These are phyloP conservation scores for Pachymerium ferrugineum DNA, from an alignment of 2,888 invertebrate genomes.

Conservation along the genomic window DNA sequence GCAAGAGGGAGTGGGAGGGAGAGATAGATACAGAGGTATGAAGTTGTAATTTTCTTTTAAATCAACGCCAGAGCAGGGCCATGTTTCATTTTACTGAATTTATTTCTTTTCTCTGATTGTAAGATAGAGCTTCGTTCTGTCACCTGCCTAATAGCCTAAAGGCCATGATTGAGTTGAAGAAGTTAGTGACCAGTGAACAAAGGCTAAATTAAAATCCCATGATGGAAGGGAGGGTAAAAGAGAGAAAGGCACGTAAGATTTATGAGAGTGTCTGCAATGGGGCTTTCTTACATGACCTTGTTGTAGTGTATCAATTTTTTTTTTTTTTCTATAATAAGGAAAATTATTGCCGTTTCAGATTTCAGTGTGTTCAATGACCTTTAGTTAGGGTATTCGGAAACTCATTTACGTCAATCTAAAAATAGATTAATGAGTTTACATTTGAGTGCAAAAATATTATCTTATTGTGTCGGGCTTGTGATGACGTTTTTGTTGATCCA, in stretches of 20 bases:
- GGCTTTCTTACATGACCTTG: neutral
- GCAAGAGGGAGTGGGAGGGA: neutral
- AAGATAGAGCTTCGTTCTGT: slow-evolving; percentile 2
- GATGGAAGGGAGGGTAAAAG: slow-evolving; percentile 6
- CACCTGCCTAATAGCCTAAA: slow-evolving; percentile 5
- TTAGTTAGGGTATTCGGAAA: too few relatives aligned
- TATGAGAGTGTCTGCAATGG: neutral
- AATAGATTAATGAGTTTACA: neutral
- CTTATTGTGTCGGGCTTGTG: neutral
- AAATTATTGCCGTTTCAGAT: neutral
- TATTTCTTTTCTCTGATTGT: neutral
- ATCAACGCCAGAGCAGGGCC: neutral
- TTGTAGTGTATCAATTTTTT: neutral
- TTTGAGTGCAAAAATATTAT: neutral
- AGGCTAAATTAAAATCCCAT: slow-evolving; percentile 16
- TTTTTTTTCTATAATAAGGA: neutral
- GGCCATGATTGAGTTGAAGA: slow-evolving; percentile 9
- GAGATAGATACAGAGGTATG: slow-evolving; percentile 1
- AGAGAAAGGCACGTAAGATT: neutral
- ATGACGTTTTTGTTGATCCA: neutral
- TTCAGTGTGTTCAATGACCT: too few relatives aligned
- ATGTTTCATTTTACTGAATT: slow-evolving; percentile 8
- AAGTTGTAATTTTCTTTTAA: slow-evolving; percentile 20
- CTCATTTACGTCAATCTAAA: too few relatives aligned
- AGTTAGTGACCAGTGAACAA: slow-evolving; percentile 9